Evolutionary conservation across 1,140 invertebrate genomes (phyloP).

Genomic region (Hesperophylax magnus): DNA sequence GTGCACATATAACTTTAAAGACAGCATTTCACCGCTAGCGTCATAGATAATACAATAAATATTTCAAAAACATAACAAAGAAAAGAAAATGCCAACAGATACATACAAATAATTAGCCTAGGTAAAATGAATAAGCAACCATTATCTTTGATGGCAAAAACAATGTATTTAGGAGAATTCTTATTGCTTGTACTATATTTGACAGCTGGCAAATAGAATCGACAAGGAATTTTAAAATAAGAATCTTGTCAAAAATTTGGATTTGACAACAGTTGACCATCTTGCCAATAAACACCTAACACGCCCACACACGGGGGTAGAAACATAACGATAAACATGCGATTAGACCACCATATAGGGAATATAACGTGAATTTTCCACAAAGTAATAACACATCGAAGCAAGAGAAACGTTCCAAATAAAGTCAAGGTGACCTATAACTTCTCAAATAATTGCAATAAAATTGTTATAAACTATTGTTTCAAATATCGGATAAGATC

Average conservation of each 20-base stretch:
- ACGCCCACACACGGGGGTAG: not conserved
- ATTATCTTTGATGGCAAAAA: no score
- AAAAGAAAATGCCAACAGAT: no score
- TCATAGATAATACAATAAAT: no score
- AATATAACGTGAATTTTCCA: not conserved
- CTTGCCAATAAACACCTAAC: conserved; percentile 1
- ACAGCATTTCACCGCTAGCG: no score
- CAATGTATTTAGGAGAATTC: no score
- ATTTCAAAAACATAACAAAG: no score
- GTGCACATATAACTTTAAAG: no score
- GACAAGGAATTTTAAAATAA: no score
- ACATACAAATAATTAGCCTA: no score
- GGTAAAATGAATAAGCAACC: no score
- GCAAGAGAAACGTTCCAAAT: conserved; percentile 35
- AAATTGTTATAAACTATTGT: conserved; percentile 4
- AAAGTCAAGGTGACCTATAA: conserved; percentile 46
- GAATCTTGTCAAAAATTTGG: not conserved
- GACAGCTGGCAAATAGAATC: no score
- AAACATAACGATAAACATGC: not conserved
- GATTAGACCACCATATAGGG: not conserved
- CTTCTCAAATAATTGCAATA: not conserved
- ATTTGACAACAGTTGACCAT: not conserved
- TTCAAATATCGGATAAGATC: not conserved
- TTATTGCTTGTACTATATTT: no score
- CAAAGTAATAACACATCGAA: not conserved